Evolutionary conservation across 2,113 vertebrate species (phyloP), one percentile per base, ranked within the genome.

Genomic region (Rhabdomys dilectus): DNA sequence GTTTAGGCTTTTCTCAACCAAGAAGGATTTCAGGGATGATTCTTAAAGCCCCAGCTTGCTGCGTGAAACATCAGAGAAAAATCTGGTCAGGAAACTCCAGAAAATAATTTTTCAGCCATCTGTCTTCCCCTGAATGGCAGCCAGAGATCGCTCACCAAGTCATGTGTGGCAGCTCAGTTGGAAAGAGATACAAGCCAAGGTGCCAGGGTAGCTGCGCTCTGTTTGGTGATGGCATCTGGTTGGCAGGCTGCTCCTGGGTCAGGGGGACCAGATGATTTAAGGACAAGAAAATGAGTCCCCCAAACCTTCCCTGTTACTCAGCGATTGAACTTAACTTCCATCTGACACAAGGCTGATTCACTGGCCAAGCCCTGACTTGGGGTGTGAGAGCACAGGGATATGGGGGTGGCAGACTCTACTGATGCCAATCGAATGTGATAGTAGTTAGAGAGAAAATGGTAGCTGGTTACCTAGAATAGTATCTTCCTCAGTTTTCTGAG

Each of bases 31-130:
- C 17, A 5, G 39, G 89, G 62, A 60, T 11, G 75, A 5, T 42
- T 91, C 90, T 94, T 70, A 88, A 93, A 95, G 85, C 73, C 81
- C 34, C 24, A 36, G 48, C 66, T 97, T 62, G 85, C 91, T 95
- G 68, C 94, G 16, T 48, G 92, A 95, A 45, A 81, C 85, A 76
- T 8, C 60, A n/a, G 91, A 92, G 85, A 97, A 81, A 96, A 97
- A 96, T 95, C 92, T 92, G 93, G 95, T 96, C 88, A 95, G 96
- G 95, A 94, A 96, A 96, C 70, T 95, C 94, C 91, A 96, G 93
- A 90, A 88, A 94, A 96, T 92, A 80, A 80, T 96, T 91, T 70
- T 92, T 95, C 34, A 39, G 92, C 97, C 97, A 97, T 97, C 97
- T 97, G 96, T 97, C 94, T 97, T 82, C 76, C 91, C 92, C 76